Conservation (phyloP, 2,888 invertebrate genomes). For the Busseola fusca region DNA sequence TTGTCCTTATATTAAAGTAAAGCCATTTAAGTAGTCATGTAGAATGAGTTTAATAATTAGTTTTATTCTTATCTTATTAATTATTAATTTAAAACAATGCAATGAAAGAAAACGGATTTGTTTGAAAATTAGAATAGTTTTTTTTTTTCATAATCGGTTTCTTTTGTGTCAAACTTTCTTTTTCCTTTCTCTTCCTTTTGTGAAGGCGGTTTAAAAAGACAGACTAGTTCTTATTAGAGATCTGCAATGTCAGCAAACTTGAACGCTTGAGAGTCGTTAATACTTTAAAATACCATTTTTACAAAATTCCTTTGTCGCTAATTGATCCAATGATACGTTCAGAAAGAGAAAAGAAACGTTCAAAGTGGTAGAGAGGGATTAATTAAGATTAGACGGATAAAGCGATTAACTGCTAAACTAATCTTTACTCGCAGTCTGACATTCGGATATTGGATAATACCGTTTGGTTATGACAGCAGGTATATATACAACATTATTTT, state of each 20-base stretch:
- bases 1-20: not conserved
- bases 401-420: conserved; percentile 29
- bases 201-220: not conserved
- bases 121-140: not conserved
- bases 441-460: conserved; percentile 17
- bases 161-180: not conserved
- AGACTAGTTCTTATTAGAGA: not conserved
- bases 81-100: not conserved
- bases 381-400: conserved; percentile 61
- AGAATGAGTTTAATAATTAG: not conserved
- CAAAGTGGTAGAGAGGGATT: conserved; percentile 48
- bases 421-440: conserved; percentile 9
- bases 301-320: conserved; percentile 11
- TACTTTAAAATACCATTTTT: conserved; percentile 17
- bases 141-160: not conserved
- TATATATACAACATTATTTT: too few relatives aligned
- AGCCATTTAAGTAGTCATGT: not conserved
- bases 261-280: conserved; percentile 1
- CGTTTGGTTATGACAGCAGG: conserved; percentile 16
- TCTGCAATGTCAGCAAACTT: conserved; percentile 1
- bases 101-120: not conserved
- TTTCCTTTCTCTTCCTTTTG: not conserved
- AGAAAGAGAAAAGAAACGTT: conserved; percentile 33
- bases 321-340: conserved; percentile 37
- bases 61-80: not conserved